Evolutionary conservation across 37 sponge, comb jelly and placozoan genomes (phyloP).

Genomic region (Beroe ovata): DNA sequence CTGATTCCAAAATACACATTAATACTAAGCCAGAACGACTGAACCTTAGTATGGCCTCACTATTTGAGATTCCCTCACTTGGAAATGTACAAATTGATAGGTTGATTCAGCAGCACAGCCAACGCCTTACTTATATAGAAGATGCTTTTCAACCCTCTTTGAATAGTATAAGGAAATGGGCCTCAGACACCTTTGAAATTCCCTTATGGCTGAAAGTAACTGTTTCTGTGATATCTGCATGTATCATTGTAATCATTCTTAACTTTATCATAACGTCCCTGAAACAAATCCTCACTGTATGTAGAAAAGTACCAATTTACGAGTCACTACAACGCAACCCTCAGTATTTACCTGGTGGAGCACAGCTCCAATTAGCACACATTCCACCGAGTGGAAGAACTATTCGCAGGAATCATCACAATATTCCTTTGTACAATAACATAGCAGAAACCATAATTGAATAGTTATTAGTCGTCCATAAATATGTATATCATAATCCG

Average conservation of each 20-base stretch:
- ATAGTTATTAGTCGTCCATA: no score
- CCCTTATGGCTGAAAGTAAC: neutral
- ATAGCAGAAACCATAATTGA: no score
- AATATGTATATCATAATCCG: no score
- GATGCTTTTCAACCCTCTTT: neutral
- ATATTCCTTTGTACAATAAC: no score
- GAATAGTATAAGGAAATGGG: neutral
- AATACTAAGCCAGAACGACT: neutral
- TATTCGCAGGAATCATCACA: no score
- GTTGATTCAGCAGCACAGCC: neutral
- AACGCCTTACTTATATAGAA: neutral
- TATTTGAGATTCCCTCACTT: neutral
- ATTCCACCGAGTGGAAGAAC: no score
- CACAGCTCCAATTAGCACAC: no score
- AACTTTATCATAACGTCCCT: neutral
- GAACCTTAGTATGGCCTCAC: neutral
- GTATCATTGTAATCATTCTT: neutral
- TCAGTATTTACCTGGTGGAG: no score
- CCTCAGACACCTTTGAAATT: neutral
- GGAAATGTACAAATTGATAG: neutral
- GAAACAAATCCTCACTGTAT: neutral
- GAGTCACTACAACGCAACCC: neutral
- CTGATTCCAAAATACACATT: neutral
- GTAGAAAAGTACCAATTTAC: neutral
- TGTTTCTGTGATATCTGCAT: neutral